A percentile compares a stretch with the other conserved stretches of the same genome.
Evolutionary conservation across 2,888 invertebrate genomes (phyloP).

Genomic region (Drosophila koepferae): DNA sequence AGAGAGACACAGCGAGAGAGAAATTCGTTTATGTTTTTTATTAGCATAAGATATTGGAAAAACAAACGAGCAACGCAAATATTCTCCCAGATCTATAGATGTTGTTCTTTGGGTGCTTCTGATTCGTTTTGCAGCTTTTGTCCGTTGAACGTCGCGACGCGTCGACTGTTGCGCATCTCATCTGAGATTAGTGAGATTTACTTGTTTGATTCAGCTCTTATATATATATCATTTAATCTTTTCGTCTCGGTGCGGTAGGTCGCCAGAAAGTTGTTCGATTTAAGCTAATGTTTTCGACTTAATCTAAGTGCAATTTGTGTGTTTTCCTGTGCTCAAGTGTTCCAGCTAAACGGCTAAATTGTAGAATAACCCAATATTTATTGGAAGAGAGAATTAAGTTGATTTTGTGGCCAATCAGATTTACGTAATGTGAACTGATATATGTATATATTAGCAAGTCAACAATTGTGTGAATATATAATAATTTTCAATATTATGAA

Average conservation of each 20-base stretch:
- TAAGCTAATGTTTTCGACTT: conserved; percentile 6
- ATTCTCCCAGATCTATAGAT: conserved; percentile 26
- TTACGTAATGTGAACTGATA: background rate
- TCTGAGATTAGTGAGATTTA: conserved; percentile 47
- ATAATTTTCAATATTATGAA: background rate
- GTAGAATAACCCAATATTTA: background rate
- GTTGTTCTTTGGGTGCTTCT: conserved; percentile 23
- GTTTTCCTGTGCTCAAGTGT: background rate
- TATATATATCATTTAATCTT: conserved; percentile 34
- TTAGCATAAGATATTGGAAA: conserved; percentile 65
- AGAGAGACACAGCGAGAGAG: background rate
- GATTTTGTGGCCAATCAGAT: background rate
- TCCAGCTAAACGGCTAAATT: background rate
- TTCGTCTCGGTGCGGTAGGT: conserved; percentile 52
- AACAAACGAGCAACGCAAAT: conserved; percentile 16
- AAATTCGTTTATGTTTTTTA: conserved; percentile 50
- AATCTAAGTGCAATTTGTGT: conserved; percentile 5
- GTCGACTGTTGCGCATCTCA: conserved; percentile 40
- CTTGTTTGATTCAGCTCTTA: background rate
- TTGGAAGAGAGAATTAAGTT: background rate
- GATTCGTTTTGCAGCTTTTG: conserved; percentile 24
- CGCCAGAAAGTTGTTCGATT: conserved; percentile 30
- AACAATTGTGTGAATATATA: background rate
- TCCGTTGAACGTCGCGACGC: conserved; percentile 24
- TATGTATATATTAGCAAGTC: background rate